Evolutionary conservation across 2,113 vertebrate species (phyloP).

Genomic region (Notarius lentiginosus): DNA sequence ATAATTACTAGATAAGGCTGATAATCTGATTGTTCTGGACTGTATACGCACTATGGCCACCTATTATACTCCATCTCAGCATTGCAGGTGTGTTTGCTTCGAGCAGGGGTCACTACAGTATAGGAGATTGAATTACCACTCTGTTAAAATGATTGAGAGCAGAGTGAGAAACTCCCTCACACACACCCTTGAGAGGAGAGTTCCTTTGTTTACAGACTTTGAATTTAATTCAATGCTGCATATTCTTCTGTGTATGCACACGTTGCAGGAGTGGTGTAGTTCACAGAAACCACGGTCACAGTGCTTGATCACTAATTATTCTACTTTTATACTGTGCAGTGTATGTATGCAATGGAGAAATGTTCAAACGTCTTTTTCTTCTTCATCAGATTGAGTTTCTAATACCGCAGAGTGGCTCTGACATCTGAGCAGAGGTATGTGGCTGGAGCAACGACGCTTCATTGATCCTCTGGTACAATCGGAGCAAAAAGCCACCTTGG

Average conservation of each 20-base stretch:
- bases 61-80: slow-evolving; percentile 17
- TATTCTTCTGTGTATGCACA: not conserved
- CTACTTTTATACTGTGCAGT: not conserved
- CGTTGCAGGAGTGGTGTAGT: slow-evolving; percentile 6
- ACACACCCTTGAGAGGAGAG: not conserved
- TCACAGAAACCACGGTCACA: not conserved
- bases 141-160: slow-evolving; percentile 52
- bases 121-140: slow-evolving; percentile 57
- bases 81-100: slow-evolving; percentile 44
- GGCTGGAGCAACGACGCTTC: slow-evolving; percentile 49
- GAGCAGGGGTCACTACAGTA: slow-evolving; percentile 37
- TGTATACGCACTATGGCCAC: not conserved
- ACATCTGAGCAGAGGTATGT: slow-evolving; percentile 53
- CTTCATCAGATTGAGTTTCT: slow-evolving; percentile 43
- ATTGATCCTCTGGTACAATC: slow-evolving; percentile 68
- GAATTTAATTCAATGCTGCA: not conserved
- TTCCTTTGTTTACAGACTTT: not conserved
- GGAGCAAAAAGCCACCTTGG: slow-evolving; percentile 63
- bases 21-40: slow-evolving; percentile 2
- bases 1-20: not conserved
- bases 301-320: not conserved
- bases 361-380: not conserved
- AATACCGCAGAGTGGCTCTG: slow-evolving; percentile 58
- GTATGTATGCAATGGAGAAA: not conserved
- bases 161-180: slow-evolving; percentile 34